phyloP scores from a whole-genome alignment of 2,113 vertebrate species.

The Haplochromis vanheusdeni region DNA sequence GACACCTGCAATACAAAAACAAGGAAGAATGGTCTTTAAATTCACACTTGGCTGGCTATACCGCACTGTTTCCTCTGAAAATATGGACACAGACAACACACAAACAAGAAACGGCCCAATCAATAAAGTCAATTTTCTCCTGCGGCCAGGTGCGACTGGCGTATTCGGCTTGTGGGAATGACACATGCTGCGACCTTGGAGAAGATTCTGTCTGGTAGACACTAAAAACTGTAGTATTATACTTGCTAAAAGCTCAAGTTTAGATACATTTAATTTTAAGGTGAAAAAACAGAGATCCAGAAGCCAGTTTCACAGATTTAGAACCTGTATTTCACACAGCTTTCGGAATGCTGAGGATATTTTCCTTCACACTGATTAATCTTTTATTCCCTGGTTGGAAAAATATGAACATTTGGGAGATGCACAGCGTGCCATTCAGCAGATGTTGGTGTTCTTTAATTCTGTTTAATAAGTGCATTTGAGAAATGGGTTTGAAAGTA shows the following conservation, averaged over 20 bases:
- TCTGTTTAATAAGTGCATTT: neutral
- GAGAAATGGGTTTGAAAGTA: neutral
- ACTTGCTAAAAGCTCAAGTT: neutral
- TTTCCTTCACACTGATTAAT: neutral
- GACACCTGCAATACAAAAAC: neutral
- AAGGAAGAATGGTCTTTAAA: neutral
- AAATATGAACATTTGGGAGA: neutral
- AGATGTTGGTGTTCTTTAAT: neutral
- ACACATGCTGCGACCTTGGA: neutral
- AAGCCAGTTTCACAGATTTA: neutral
- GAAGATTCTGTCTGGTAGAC: neutral
- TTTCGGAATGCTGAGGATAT: neutral
- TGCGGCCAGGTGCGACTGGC: constrained; percentile 6
- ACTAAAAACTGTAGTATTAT: neutral
- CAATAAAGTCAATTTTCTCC: constrained; percentile 55
- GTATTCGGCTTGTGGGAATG: neutral
- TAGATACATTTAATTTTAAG: neutral
- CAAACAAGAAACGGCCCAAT: constrained; percentile 34
- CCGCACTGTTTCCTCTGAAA: constrained; percentile 8
- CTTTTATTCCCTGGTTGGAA: neutral
- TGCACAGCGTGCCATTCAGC: neutral
- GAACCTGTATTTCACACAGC: neutral
- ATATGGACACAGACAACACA: constrained; percentile 1
- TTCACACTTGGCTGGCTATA: constrained; percentile 13
- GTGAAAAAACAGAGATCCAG: neutral